Base-by-base conservation (phyloP, 2,797 vertebrate genomes). In the Microcaecilia unicolor region DNA sequence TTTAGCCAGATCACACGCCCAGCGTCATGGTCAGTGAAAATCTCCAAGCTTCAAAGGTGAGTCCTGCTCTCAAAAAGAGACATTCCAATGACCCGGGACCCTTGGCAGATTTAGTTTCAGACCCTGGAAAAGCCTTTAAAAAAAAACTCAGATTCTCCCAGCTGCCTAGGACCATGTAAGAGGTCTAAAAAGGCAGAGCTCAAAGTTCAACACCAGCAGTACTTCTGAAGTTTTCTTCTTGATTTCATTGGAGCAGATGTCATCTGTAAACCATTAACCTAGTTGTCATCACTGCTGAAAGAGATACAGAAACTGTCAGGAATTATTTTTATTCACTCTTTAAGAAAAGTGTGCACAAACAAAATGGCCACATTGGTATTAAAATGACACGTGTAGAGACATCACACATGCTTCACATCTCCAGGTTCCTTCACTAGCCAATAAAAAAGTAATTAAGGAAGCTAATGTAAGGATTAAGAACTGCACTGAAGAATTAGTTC, bases 181-280 rank as follows among this genome's bases (percentile, higher is more conserved):
- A 48, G 60, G 68, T 54, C 62, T 76, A 71, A 55, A n/a, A 44
- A 64, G 61, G 68, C 55, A 65, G 53, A 69, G 58, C 11, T 18
- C 38, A 55, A 61, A 73, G 58, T 54, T 43, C 54, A 67, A 58
- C 37, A 5, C 55, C 30, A 74, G 55, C 76, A 70, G 67, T 64
- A 67, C 63, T 56, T 54, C 1, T 36, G 56, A 56, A 44, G 51
- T 48, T 72, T 75, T 61, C 65, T 70, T 75, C 72, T 75, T 78
- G 65, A 80, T 85, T 86, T 84, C 69, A 51, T 55, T 42, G 61
- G 54, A 84, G 67, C 81, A 84, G 79, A 88, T 88, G 78, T 81
- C 84, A 86, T 87, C 85, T 89, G 85, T 77, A 81, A 89, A 68
- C 70, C 85, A 84, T 89, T 87, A 89, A 73, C 78, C 84, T 71